Evolutionary conservation across 2,888 invertebrate genomes (phyloP).

Genomic region (Megastigmus dorsalis): DNA sequence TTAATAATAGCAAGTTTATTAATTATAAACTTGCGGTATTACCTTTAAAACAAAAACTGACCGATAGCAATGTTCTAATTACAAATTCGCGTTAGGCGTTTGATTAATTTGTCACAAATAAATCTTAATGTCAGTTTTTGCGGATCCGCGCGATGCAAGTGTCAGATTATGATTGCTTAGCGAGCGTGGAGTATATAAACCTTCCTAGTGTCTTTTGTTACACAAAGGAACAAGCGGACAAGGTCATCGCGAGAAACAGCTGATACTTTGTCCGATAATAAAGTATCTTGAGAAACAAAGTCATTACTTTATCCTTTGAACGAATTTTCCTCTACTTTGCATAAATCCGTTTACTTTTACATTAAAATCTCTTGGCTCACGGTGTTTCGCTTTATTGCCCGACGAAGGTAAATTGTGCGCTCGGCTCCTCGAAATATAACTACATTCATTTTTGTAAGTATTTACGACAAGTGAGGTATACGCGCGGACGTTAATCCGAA

Average conservation of each 20-base stretch:
- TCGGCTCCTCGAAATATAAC: no score
- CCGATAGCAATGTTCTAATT: no score
- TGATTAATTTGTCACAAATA: no score
- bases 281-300: not conserved
- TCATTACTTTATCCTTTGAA: not conserved
- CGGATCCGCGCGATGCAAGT: not conserved
- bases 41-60: no score
- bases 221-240: not conserved
- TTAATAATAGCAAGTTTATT: no score
- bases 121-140: no score
- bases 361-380: not conserved
- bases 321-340: not conserved
- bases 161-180: not conserved
- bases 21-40: no score
- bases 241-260: slow-evolving; percentile 29
- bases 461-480: no score
- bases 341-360: not conserved
- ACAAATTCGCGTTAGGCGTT: no score
- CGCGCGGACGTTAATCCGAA: no score
- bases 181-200: slow-evolving; percentile 2
- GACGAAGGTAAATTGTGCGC: no score
- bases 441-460: no score
- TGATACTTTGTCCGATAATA: slow-evolving; percentile 29
- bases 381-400: not conserved
- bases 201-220: not conserved